Base-by-base conservation (phyloP, 1,140 invertebrate genomes). In the Triops cancriformis region DNA sequence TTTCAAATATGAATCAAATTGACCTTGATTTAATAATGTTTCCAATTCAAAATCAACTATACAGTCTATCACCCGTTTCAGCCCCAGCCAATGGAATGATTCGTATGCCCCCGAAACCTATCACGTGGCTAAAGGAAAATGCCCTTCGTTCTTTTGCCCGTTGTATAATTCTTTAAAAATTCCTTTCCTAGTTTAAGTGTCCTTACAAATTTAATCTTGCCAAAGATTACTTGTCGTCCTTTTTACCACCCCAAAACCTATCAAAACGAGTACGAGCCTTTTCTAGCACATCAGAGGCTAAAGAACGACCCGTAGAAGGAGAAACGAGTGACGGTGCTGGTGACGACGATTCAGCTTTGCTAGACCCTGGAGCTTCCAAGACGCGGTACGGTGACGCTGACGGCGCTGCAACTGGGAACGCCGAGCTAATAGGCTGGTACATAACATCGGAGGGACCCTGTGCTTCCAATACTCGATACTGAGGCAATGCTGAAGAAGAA, bases 191-290 rank as follows among this genome's bases (percentile, higher is more conserved):
- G 23, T 23, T 64, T 64, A n/a, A n/a, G 51, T 64, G 51, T 64
- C 14, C 51, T 64, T 18, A 64, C 9, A 64, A 23, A 12, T 23
- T 10, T 18, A n/a, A 64, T 18, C 51, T 5, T 64, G 6, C 23
- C 11, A 10, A n/a, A 18, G 6, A 64, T 77, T 77, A 77, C 51
- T 77, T 77, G 26, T 77, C 78, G 27, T 75, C 73, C 14, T 79
- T 76, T 74, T 80, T 82, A 76, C 86, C 87, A 74, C 91, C 91
- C 93, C 93, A 95, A 85, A 95, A 95, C 81, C 93, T 90, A 85
- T 95, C 92, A 82, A 94, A 93, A 78, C 93, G 89, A 83, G 90
- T 92, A 78, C 91, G 89, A 79, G 93, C 93, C 81, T 91, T 90
- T 82, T 95, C 92, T 28, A 94, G 85, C 28, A 93, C 91, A 81